Conservation (phyloP, 2,888 invertebrate genomes). For the Crematogaster levior region DNA sequence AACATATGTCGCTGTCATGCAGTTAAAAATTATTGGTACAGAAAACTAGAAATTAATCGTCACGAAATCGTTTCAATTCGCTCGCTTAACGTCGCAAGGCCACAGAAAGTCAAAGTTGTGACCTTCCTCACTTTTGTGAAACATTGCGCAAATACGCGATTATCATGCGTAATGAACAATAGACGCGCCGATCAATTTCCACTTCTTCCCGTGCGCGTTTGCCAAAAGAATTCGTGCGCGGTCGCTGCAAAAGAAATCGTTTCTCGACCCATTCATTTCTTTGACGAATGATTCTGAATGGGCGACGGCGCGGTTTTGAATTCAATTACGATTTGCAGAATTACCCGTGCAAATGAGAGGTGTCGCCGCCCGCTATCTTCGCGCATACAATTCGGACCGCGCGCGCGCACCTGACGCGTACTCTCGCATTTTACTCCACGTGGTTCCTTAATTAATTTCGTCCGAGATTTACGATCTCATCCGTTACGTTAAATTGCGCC, state of each 20-base stretch:
- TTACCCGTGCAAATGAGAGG: slow-evolving; percentile 75
- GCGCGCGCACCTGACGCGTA: slow-evolving; percentile 49
- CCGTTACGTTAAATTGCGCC: slow-evolving; percentile 71
- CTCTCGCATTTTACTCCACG: slow-evolving; percentile 47
- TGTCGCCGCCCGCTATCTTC: slow-evolving; percentile 39
- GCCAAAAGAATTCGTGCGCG: slow-evolving; percentile 14
- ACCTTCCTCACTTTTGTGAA: neutral
- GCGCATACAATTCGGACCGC: slow-evolving; percentile 62
- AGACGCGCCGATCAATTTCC: slow-evolving; percentile 50
- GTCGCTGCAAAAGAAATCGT: slow-evolving; percentile 58
- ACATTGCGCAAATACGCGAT: slow-evolving; percentile 20
- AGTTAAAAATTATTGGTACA: neutral
- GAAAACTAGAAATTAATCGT: neutral
- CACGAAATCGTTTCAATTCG: neutral
- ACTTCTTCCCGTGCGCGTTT: slow-evolving; percentile 27
- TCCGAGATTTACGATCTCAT: slow-evolving; percentile 74
- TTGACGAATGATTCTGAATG: slow-evolving; percentile 72
- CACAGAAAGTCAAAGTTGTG: neutral
- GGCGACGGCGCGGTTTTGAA: slow-evolving; percentile 61
- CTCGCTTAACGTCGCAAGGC: neutral
- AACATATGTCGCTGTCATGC: neutral
- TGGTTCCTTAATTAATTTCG: slow-evolving; percentile 71
- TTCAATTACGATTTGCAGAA: slow-evolving; percentile 76
- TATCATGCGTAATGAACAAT: slow-evolving; percentile 11
- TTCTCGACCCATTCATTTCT: slow-evolving; percentile 69